A percentile compares a stretch with the other conserved stretches of the same genome.
Evolutionary conservation across 2,113 vertebrate species (phyloP).

Genomic region (Athene cunicularia): DNA sequence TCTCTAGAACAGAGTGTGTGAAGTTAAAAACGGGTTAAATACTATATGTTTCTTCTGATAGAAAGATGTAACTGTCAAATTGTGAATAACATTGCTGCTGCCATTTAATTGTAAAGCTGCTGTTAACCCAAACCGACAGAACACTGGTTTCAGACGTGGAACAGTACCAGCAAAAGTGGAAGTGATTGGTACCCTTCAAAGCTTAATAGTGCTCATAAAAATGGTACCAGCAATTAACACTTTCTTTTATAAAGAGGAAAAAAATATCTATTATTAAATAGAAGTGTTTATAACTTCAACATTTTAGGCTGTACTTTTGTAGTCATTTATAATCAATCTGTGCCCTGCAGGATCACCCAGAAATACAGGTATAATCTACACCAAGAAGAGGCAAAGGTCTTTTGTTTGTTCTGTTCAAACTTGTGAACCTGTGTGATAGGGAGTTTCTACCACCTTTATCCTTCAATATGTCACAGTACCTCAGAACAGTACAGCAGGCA

Average conservation of each 20-base stretch:
- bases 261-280: neutral
- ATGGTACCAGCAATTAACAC: neutral
- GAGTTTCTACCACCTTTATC: neutral
- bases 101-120: neutral
- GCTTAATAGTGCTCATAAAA: neutral
- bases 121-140: neutral
- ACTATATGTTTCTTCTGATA: neutral
- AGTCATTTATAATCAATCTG: neutral
- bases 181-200: neutral
- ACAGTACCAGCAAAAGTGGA: neutral
- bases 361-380: neutral
- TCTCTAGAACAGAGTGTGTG: neutral
- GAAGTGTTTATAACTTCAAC: neutral
- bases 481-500: neutral
- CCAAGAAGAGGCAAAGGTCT: neutral
- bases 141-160: neutral
- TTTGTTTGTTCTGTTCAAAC: neutral
- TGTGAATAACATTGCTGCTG: neutral
- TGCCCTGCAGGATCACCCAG: neutral
- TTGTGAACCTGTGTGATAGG: rapidly evolving
- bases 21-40: neutral
- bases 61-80: neutral
- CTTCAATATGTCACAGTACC: neutral
- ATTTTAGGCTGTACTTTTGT: neutral
- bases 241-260: neutral